Base-by-base conservation (phyloP, 2,888 invertebrate species). In the Volucella inanis region DNA sequence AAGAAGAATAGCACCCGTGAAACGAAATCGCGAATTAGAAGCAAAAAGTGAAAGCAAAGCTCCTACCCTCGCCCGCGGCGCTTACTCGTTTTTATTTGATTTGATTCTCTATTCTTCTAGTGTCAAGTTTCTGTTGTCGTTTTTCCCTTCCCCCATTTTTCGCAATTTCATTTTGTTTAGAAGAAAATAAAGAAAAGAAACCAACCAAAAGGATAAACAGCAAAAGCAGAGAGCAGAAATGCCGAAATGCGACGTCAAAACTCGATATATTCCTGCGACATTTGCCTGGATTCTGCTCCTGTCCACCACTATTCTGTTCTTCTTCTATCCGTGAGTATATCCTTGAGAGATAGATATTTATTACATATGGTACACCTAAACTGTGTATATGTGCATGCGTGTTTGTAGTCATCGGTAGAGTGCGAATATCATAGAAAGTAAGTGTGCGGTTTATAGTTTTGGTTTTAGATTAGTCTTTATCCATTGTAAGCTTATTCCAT, bases 271-370 rank as follows among this genome's bases (percentile, higher is more conserved):
- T 94, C 99, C 99, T 93, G 99, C 99, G 93, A 97, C 97, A 92
- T 97, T 98, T 94, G 99, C 99, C 92, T 99, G 99, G 99, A 96
- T 96, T 89, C 94, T 99, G 91, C 95, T 99, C 90, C 94, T 99
- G 92, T 96, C 96, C 92, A 97, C 98, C 89, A 98, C 98, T 89
- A 96, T 96, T 91, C 94, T 98, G 90, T 99, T 98, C 95, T 99
- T 98, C 94, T 97, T 96, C 93, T 98, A 96, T 93, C 98, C 98
- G 98, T 99, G 94, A 98, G 98, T 98, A 89, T 72, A 79, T 62
- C 52, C 55, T 68, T 68, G 64, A 71, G 67, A 81, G 61, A 78
- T 76, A 74, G 50, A 74, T 8, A 74, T 75, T 62, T 62, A 52
- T 45, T 39, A 31, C 31, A 31, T 31, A 31, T 31, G 50, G 15